These are phyloP conservation scores for Carassius auratus DNA, from an alignment of 2,113 vertebrate species.

Conservation along the genomic window DNA sequence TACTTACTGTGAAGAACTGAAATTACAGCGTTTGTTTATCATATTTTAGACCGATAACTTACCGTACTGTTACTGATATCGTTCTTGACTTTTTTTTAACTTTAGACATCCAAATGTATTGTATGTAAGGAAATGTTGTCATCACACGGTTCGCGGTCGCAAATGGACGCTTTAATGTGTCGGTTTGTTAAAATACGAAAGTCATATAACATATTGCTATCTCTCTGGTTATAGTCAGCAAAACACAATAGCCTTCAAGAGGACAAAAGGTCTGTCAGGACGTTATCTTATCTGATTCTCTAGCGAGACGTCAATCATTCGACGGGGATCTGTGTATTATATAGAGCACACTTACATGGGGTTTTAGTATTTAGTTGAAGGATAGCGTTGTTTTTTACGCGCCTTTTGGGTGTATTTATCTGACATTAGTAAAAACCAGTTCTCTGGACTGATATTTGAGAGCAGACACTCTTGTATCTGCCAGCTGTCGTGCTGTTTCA, in stretches of 20 bases:
- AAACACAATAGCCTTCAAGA: not conserved
- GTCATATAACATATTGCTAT: not conserved
- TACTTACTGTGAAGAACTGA: not conserved
- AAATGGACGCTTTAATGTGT: not conserved
- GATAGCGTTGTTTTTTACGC: not conserved
- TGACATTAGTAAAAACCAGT: not conserved
- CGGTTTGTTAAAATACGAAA: not conserved
- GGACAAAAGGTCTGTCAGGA: slow-evolving; percentile 15
- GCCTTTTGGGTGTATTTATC: not conserved
- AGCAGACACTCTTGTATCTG: not conserved
- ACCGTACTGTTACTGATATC: not conserved
- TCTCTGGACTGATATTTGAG: slow-evolving; percentile 8
- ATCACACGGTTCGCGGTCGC: not conserved
- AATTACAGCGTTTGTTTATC: not conserved
- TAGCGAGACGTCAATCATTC: not conserved
- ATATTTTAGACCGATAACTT: not conserved
- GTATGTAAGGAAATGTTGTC: not conserved
- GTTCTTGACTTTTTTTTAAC: not conserved
- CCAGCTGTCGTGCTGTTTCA: slow-evolving; percentile 4
- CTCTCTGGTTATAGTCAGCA: not conserved
- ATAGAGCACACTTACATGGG: not conserved
- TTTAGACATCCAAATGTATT: not conserved
- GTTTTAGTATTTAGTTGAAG: too few species aligned
- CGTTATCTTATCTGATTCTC: not conserved
- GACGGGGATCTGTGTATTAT: not conserved